These are phyloP conservation scores for Anomalospiza imberbis DNA, from an alignment of 2,797 vertebrate genomes.

Conservation along the genomic window DNA sequence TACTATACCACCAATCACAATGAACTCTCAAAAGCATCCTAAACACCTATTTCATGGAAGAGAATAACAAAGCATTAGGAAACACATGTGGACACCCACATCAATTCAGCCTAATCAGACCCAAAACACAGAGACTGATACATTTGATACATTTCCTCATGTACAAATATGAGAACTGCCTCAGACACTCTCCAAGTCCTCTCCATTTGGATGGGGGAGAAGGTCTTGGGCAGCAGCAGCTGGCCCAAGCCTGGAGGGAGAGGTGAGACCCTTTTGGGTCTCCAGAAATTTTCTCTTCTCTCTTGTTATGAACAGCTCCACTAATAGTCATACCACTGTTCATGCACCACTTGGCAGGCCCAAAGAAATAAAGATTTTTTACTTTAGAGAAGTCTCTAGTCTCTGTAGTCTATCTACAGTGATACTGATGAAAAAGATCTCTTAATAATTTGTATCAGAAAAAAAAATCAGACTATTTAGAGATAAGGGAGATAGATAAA, in stretches of 20 bases:
- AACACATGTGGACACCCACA: background rate
- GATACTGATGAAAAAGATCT: background rate
- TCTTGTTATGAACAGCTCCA: background rate
- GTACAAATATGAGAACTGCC: background rate
- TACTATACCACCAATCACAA: background rate
- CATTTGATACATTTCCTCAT: background rate
- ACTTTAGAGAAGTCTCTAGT: background rate
- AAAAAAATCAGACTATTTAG: background rate
- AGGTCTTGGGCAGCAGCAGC: background rate
- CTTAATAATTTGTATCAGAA: background rate
- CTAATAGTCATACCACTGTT: background rate
- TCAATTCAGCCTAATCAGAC: background rate
- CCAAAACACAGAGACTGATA: background rate
- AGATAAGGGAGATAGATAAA: background rate
- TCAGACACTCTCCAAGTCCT: background rate
- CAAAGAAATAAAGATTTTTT: background rate
- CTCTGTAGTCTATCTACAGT: background rate
- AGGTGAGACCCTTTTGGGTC: background rate
- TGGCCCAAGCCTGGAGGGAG: background rate
- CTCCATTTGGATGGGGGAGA: accelerated
- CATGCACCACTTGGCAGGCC: accelerated
- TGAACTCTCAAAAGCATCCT: background rate
- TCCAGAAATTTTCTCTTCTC: background rate
- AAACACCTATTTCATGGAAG: background rate
- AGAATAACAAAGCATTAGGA: background rate